Base-by-base conservation (phyloP, 2,888 invertebrate genomes). In the Drosophila basisetae region DNA sequence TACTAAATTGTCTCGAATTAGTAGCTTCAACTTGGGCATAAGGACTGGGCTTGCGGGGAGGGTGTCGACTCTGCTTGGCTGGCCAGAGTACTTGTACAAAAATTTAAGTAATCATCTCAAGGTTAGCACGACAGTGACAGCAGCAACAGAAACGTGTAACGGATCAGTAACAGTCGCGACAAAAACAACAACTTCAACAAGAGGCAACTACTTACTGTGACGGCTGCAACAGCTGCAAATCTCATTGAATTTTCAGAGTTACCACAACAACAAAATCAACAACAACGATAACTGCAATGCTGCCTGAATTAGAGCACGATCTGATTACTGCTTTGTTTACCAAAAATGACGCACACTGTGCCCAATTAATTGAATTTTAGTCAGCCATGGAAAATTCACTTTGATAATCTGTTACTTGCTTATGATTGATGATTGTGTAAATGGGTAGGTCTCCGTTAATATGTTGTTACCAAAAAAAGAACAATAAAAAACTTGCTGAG, bases 101-200 rank as follows among this genome's bases (percentile, higher is more conserved):
- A 85, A 83, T 78, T 83, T 77, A 86, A 84, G 84, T 80, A 89
- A 90, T 90, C 91, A 80, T 81, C 83, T 86, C 91, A 91, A 91
- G 91, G 91, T 91, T 88, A 85, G 81, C 91, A 91, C 89, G 91
- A 91, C 86, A 67, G 70, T 71, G 72, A 82, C 76, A 67, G 73
- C 67, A 67, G 68, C 77, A 54, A 67, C 67, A 65, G 66, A 75
- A 74, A 75, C 82, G 66, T 84, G 87, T 86, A 91, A 90, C 89
- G 89, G 89, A 83, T 91, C 89, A 82, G 83, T 77, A 85, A 76
- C 75, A 76, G 61, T 70, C 71, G 64, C 72, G 70, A 73, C 76
- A 68, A 73, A 69, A 66, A 55, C 56, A 61, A 33, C 54, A 47
- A 50, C 33, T n/a, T 30, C 37, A 41, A 50, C 28, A 47, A 47